Conservation (phyloP, 1,140 invertebrate species). For the Goniozus legneri region DNA sequence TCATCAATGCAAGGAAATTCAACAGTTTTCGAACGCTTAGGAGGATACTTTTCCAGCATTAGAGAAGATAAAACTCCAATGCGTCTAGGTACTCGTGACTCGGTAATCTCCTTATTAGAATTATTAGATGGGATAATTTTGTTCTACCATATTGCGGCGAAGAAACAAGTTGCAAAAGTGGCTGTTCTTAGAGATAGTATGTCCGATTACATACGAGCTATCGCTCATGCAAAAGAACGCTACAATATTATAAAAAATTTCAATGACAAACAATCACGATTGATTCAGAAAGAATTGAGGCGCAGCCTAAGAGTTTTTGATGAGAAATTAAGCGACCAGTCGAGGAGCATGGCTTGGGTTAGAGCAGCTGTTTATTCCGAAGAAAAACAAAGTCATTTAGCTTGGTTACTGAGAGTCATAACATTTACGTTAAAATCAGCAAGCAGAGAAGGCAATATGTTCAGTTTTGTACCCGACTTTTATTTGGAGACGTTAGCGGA, state of each 20-base stretch:
- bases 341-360: constrained; percentile 64
- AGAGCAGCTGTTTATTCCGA: constrained; percentile 60
- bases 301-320: constrained; percentile 55
- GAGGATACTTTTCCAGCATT: constrained; percentile 29
- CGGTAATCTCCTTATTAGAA: constrained; percentile 54
- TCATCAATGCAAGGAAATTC: constrained; percentile 23
- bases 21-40: constrained; percentile 35
- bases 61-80: constrained; percentile 33
- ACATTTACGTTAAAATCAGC: constrained; percentile 58
- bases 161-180: constrained; percentile 71
- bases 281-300: constrained; percentile 51
- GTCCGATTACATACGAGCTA: constrained; percentile 57
- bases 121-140: constrained; percentile 67
- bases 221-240: constrained; percentile 54
- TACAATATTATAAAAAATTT: constrained; percentile 38
- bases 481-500: constrained; percentile 75
- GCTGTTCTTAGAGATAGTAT: constrained; percentile 57
- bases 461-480: constrained; percentile 78
- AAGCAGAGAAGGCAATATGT: constrained; percentile 63
- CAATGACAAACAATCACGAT: constrained; percentile 25
- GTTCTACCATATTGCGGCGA: constrained; percentile 66
- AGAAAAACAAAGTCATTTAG: constrained; percentile 58
- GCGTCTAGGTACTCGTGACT: constrained; percentile 45
- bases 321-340: constrained; percentile 58
- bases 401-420: constrained; percentile 62